Evolutionary conservation across 2,113 vertebrate genomes (phyloP).

Genomic region (Turnix velox): DNA sequence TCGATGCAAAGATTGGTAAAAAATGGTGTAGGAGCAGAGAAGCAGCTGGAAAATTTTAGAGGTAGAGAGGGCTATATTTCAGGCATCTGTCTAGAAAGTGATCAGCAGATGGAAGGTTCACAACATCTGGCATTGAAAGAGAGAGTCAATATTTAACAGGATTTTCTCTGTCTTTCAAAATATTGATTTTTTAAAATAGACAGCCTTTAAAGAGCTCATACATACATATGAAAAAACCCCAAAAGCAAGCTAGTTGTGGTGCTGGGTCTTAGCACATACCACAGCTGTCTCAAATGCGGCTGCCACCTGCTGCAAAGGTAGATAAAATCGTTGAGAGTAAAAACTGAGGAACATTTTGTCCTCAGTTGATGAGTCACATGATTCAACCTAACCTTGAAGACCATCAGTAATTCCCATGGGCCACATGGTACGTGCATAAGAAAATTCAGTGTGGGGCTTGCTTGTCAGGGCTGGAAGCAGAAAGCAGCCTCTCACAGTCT

Average conservation of each 20-base stretch:
- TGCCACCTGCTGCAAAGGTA: neutral
- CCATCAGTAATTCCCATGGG: neutral
- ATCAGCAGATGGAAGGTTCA: conserved; percentile 36
- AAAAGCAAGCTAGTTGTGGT: neutral
- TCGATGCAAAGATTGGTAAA: neutral
- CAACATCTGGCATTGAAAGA: conserved; percentile 53
- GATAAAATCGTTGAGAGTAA: neutral
- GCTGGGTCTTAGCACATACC: neutral
- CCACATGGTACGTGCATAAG: fast-evolving
- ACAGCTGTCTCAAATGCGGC: neutral
- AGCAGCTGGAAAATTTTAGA: neutral
- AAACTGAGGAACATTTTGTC: conserved; percentile 1
- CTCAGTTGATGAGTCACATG: neutral
- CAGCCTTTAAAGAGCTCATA: neutral
- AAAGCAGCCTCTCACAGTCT: neutral
- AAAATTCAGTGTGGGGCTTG: neutral
- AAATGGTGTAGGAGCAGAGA: neutral
- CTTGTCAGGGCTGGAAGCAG: neutral
- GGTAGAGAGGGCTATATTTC: neutral
- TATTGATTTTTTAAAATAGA: conserved; percentile 49
- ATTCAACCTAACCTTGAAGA: neutral
- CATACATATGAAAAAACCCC: neutral
- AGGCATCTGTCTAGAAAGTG: conserved; percentile 6
- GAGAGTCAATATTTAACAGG: conserved; percentile 54
- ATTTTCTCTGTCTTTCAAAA: conserved; percentile 51